Evolutionary conservation across 2,888 invertebrate species (phyloP).

Genomic region (Leptothorax acervorum): DNA sequence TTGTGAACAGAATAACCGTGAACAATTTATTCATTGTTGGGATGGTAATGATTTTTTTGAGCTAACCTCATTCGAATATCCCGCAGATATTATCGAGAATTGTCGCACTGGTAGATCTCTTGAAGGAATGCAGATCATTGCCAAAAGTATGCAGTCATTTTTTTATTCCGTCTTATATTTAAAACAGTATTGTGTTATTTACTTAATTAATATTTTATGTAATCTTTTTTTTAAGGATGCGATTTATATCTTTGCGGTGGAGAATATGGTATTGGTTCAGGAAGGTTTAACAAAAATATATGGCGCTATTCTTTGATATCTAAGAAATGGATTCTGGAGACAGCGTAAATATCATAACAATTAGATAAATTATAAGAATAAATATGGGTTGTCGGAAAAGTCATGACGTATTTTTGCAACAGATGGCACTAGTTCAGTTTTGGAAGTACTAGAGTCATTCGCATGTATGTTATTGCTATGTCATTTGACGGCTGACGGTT

Average conservation of each 20-base stretch:
- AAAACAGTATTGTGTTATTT: conserved; percentile 1
- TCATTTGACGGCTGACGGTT: too few relatives aligned
- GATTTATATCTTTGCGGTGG: conserved; percentile 80
- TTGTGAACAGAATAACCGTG: background rate
- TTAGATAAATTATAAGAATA: too few relatives aligned
- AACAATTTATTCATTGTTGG: conserved; percentile 6
- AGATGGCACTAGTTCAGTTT: too few relatives aligned
- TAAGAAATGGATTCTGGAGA: conserved; percentile 78
- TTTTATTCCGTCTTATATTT: background rate
- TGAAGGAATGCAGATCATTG: conserved; percentile 75
- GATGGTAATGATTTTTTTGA: conserved; percentile 12
- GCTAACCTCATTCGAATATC: background rate
- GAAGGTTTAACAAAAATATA: conserved; percentile 76
- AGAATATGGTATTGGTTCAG: conserved; percentile 76
- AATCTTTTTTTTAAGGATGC: conserved; percentile 72
- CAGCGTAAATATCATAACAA: conserved; percentile 66
- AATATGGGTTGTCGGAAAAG: too few relatives aligned
- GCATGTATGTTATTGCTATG: too few relatives aligned
- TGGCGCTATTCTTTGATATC: conserved; percentile 80
- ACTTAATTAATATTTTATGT: background rate
- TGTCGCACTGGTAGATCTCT: background rate
- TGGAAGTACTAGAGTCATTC: too few relatives aligned
- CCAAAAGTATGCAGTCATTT: conserved; percentile 72
- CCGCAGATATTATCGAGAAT: conserved; percentile 41
- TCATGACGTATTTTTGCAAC: too few relatives aligned